A percentile compares a stretch with the other conserved stretches of the same genome.
These are phyloP conservation scores for Hydrochoerus hydrochaeris DNA, from an alignment of 2,113 vertebrate genomes.

Conservation along the genomic window DNA sequence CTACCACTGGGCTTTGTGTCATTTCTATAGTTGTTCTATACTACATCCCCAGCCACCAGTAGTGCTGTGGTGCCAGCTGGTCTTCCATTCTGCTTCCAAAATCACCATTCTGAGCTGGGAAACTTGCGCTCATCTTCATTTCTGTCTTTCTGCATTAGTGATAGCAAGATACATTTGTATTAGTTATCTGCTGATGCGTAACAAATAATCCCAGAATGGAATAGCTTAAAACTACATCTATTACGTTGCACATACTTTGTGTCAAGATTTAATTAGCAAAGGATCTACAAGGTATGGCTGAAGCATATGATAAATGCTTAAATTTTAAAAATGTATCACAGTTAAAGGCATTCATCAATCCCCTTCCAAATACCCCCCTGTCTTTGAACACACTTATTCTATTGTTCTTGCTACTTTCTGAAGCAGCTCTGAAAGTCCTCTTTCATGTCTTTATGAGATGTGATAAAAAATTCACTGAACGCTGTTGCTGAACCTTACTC, in stretches of 20 bases:
- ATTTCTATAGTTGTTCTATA: background rate
- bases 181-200: background rate
- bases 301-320: background rate
- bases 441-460: background rate
- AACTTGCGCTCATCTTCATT: background rate
- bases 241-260: background rate
- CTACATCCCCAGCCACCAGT: background rate
- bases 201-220: background rate
- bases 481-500: background rate
- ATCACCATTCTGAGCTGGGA: background rate
- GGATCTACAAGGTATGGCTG: too few relatives aligned
- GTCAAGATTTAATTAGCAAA: background rate
- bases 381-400: background rate
- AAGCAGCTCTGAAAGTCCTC: background rate
- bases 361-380: background rate
- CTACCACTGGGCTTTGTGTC: background rate
- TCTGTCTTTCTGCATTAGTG: background rate
- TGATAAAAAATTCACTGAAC: background rate
- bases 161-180: background rate
- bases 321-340: background rate
- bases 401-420: background rate
- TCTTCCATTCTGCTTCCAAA: background rate
- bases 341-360: background rate
- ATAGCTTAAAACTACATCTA: background rate
- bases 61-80: fast-evolving